Conservation (phyloP, 2,888 invertebrate species). For the Odontocolon sp. region DNA sequence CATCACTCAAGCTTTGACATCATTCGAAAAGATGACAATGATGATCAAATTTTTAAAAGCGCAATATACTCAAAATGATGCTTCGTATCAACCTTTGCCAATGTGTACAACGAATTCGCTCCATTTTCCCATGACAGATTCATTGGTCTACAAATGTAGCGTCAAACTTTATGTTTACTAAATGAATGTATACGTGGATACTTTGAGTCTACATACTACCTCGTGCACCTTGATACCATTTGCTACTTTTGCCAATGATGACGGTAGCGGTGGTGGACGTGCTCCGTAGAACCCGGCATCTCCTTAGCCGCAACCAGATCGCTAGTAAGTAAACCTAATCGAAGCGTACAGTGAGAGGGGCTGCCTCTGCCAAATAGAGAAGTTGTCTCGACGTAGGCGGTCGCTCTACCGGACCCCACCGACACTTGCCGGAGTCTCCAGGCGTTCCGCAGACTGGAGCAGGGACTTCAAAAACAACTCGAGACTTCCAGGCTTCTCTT, state of each 20-base stretch:
- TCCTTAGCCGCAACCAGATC: conserved; percentile 72
- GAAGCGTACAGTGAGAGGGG: conserved; percentile 68
- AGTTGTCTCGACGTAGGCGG: conserved; percentile 76
- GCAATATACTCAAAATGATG: too few relatives aligned
- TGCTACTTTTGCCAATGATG: neutral
- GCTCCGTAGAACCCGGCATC: conserved; percentile 67
- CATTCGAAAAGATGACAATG: too few relatives aligned
- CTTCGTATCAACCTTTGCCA: too few relatives aligned
- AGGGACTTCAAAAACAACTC: conserved; percentile 33
- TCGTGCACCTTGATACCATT: conserved; percentile 4
- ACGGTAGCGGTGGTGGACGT: conserved; percentile 1
- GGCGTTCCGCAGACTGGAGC: conserved; percentile 16
- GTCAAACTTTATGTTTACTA: neutral
- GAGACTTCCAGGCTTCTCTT: conserved; percentile 5
- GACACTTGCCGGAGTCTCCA: conserved; percentile 48
- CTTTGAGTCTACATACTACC: neutral
- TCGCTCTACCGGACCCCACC: conserved; percentile 64
- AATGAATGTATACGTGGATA: neutral
- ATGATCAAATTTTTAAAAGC: too few relatives aligned
- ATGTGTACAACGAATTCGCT: neutral
- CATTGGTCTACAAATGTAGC: neutral
- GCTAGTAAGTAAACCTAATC: conserved; percentile 74
- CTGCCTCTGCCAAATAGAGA: conserved; percentile 75
- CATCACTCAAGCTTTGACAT: too few relatives aligned
- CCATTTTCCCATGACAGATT: neutral